These are phyloP conservation scores for Akabosia matsudoensis DNA, from an alignment of 1,140 invertebrate genomes.

Conservation along the genomic window DNA sequence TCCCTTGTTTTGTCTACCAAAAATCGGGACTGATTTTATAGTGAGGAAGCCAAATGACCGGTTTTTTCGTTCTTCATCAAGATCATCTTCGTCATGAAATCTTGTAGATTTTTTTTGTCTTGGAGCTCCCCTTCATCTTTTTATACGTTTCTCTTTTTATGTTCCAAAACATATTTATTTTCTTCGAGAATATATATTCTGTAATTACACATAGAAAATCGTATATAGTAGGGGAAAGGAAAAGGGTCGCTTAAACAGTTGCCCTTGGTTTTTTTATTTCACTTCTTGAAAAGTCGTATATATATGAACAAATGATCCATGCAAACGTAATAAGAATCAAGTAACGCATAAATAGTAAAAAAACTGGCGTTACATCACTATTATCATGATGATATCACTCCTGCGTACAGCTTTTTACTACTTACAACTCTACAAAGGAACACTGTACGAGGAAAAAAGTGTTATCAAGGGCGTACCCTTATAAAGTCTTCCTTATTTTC, in stretches of 20 bases:
- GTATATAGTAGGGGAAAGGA: neutral
- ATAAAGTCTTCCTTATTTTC: neutral
- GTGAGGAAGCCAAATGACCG: neutral
- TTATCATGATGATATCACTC: neutral
- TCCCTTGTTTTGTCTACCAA: too few relatives aligned
- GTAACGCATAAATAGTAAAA: neutral
- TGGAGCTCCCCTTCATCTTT: neutral
- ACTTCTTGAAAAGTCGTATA: too few relatives aligned
- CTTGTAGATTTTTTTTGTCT: too few relatives aligned
- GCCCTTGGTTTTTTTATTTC: neutral
- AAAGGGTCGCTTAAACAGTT: slow-evolving; percentile 8
- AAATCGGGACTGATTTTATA: too few relatives aligned
- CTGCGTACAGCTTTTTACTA: neutral
- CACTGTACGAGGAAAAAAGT: neutral
- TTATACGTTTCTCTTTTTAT: neutral
- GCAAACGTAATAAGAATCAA: neutral
- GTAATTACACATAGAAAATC: too few relatives aligned
- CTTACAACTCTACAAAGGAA: neutral
- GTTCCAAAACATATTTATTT: neutral
- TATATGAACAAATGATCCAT: neutral
- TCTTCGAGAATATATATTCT: slow-evolving; percentile 13
- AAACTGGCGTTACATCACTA: neutral
- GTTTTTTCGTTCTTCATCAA: too few relatives aligned
- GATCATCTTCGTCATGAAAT: neutral
- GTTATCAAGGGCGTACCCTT: slow-evolving; percentile 12